Evolutionary conservation across 2,888 invertebrate genomes (phyloP).

Genomic region (Callosobruchus maculatus): DNA sequence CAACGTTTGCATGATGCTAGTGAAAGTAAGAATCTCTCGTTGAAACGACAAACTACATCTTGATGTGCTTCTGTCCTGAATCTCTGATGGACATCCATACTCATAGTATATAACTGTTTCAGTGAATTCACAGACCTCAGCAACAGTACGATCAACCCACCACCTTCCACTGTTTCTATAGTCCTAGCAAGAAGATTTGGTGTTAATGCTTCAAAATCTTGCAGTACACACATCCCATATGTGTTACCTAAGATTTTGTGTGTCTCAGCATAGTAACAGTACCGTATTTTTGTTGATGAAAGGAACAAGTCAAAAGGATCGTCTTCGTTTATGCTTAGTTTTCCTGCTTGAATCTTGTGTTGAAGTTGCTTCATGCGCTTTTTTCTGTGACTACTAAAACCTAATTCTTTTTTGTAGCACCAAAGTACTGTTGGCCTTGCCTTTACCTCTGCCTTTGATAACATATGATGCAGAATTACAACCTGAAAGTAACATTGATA

Average conservation of each 20-base stretch:
- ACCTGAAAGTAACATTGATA: slow-evolving; percentile 59
- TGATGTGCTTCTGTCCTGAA: slow-evolving; percentile 94
- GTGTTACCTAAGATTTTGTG: slow-evolving; percentile 97
- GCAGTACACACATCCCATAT: slow-evolving; percentile 79
- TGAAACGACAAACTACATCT: slow-evolving; percentile 89
- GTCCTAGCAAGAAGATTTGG: slow-evolving; percentile 95
- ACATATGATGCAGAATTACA: slow-evolving; percentile 94
- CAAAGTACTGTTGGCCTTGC: slow-evolving; percentile 92
- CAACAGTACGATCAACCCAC: slow-evolving; percentile 75
- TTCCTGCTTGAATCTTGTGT: slow-evolving; percentile 83
- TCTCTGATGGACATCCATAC: slow-evolving; percentile 97
- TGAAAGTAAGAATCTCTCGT: slow-evolving; percentile 92
- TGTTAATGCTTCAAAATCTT: slow-evolving; percentile 88
- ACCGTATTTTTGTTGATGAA: slow-evolving; percentile 93
- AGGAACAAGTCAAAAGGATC: slow-evolving; percentile 96
- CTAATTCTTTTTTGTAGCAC: slow-evolving; percentile 90
- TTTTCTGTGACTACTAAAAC: slow-evolving; percentile 74
- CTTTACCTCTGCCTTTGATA: slow-evolving; percentile 91
- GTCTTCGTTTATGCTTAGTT: slow-evolving; percentile 86
- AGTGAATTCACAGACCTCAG: slow-evolving; percentile 82
- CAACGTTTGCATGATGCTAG: slow-evolving; percentile 83
- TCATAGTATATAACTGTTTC: slow-evolving; percentile 91
- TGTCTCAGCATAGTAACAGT: slow-evolving; percentile 95
- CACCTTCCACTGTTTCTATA: slow-evolving; percentile 95
- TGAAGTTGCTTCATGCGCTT: slow-evolving; percentile 83